A percentile compares a stretch with the other conserved stretches of the same genome.
Conservation (phyloP, 2,797 vertebrate genomes). For the Menidia menidia region DNA sequence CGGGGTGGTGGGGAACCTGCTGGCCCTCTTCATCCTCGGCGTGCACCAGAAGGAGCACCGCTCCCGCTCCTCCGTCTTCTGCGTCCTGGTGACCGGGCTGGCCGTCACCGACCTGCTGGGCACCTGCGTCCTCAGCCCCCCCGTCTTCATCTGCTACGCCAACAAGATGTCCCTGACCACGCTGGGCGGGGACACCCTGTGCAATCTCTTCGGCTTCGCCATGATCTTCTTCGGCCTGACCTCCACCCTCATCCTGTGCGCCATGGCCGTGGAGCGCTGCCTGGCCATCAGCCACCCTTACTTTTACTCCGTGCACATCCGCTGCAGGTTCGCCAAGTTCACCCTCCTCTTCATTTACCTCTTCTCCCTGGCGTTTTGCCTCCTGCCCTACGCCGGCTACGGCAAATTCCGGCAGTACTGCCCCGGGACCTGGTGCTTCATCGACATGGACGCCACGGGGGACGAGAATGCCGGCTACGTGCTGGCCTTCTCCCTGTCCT, state of each 20-base stretch:
- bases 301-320: conserved; percentile 85
- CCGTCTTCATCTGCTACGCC: conserved; percentile 89
- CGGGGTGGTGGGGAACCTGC: conserved; percentile 87
- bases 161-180: conserved; percentile 78
- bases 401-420: conserved; percentile 90
- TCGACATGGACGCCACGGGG: conserved; percentile 84
- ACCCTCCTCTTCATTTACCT: conserved; percentile 83
- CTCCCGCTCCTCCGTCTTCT: conserved; percentile 87
- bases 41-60: conserved; percentile 82
- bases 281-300: conserved; percentile 92
- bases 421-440: conserved; percentile 93
- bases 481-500: conserved; percentile 88
- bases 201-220: conserved; percentile 86
- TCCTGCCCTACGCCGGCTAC: conserved; percentile 83
- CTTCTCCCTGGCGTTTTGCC: conserved; percentile 85
- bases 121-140: conserved; percentile 89
- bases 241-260: conserved; percentile 87
- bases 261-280: conserved; percentile 93
- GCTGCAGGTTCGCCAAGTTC: conserved; percentile 81
- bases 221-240: conserved; percentile 92
- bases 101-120: conserved; percentile 90
- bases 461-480: conserved; percentile 58
- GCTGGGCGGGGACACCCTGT: conserved; percentile 72
- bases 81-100: conserved; percentile 90
- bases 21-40: conserved; percentile 89